phyloP scores from a whole-genome alignment of 2,113 vertebrate species.

The Tetrao urogallus region DNA sequence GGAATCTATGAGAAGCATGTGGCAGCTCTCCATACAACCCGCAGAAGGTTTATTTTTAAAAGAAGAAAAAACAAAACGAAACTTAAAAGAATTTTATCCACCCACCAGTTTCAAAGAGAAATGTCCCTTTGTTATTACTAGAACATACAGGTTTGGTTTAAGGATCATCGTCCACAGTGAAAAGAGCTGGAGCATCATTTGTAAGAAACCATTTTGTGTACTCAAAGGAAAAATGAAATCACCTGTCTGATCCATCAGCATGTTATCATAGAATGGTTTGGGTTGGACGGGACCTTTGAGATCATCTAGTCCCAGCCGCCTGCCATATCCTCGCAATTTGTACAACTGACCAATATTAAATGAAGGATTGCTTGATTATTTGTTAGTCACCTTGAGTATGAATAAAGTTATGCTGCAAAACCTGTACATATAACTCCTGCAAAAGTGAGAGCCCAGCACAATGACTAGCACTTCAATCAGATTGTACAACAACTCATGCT shows the following conservation, averaged over 20 bases:
- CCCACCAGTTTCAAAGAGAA: conserved; percentile 72
- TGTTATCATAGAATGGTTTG: neutral
- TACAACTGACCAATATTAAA: neutral
- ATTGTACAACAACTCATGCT: neutral
- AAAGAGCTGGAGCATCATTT: neutral
- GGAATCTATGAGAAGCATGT: conserved; percentile 81
- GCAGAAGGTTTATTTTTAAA: conserved; percentile 28
- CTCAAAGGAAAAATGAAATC: neutral
- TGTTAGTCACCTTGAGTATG: neutral
- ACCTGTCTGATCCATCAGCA: neutral
- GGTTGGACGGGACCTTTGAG: no score
- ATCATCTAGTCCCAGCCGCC: no score
- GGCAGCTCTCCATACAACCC: conserved; percentile 70
- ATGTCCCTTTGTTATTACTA: conserved; percentile 75
- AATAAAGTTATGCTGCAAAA: neutral
- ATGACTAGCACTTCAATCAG: neutral
- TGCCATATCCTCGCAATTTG: neutral
- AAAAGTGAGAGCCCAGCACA: neutral
- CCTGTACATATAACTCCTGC: neutral
- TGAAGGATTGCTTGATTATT: neutral
- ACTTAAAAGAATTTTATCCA: conserved; percentile 64
- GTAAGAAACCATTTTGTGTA: neutral
- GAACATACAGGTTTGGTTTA: conserved; percentile 73
- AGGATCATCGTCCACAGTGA: conserved; percentile 36
- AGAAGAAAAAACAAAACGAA: neutral